Conservation (phyloP, 2,113 vertebrate species). For the Eonycteris spelaea region DNA sequence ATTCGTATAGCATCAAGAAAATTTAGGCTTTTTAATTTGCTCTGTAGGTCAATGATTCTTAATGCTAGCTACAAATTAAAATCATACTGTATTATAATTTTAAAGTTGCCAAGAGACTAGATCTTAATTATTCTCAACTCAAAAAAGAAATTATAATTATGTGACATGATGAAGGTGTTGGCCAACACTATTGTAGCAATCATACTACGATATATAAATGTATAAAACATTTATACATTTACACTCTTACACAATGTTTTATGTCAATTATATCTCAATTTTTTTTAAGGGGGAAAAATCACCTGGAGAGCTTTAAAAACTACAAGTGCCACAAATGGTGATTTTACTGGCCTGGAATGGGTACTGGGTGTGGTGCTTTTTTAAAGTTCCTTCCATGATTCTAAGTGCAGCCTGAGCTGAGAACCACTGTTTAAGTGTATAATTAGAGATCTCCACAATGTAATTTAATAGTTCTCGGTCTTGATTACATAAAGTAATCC, state of each 20-base stretch:
- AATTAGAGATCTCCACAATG: fast-evolving
- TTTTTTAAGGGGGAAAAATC: not conserved
- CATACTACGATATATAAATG: not conserved
- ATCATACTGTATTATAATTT: not conserved
- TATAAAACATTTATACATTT: too few relatives aligned
- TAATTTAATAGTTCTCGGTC: not conserved
- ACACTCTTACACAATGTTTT: not conserved
- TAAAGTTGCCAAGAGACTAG: not conserved
- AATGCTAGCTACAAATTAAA: not conserved
- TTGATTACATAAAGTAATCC: not conserved
- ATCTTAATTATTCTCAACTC: not conserved
- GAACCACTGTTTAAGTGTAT: not conserved
- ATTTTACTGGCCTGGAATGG: not conserved
- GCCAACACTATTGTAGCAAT: not conserved
- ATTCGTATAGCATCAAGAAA: not conserved
- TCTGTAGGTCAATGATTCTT: not conserved
- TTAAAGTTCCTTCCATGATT: not conserved
- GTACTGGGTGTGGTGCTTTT: not conserved
- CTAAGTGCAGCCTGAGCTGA: not conserved
- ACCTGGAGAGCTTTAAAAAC: not conserved
- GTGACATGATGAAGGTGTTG: not conserved
- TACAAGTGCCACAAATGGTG: not conserved
- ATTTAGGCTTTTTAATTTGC: not conserved
- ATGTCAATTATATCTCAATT: not conserved
- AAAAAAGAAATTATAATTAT: not conserved